phyloP scores from a whole-genome alignment of 2,113 vertebrate genomes.

The Chlorocebus sabaeus region DNA sequence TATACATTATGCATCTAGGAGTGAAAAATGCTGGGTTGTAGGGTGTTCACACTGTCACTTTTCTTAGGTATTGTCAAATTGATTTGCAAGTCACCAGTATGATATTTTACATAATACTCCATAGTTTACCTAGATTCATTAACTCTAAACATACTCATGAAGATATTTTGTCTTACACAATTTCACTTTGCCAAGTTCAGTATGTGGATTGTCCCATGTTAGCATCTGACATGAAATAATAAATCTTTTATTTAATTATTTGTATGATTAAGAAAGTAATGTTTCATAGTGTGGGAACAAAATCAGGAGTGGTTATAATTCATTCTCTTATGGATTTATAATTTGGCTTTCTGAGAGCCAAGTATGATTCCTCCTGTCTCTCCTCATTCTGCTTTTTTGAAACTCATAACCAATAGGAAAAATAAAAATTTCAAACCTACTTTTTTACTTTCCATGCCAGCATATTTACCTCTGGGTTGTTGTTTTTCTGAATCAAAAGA shows the following conservation, averaged over 20 bases:
- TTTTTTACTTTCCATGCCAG: neutral
- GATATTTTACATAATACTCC: neutral
- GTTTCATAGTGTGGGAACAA: neutral
- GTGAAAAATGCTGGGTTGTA: neutral
- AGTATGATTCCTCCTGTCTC: neutral
- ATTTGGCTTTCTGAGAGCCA: neutral
- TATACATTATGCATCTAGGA: neutral
- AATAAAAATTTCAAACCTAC: neutral
- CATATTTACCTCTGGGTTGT: neutral
- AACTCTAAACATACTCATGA: neutral
- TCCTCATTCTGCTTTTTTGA: neutral
- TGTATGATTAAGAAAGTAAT: neutral
- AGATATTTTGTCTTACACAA: neutral
- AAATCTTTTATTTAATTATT: neutral
- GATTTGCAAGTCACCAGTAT: neutral
- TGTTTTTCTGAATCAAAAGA: constrained; percentile 20
- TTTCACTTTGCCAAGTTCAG: neutral
- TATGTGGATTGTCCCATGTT: neutral
- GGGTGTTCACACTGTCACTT: neutral
- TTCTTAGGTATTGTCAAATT: neutral
- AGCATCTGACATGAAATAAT: neutral
- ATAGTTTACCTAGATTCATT: neutral
- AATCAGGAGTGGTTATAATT: neutral
- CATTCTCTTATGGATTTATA: neutral
- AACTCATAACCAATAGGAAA: constrained; percentile 8